Evolutionary conservation across 1,140 invertebrate genomes (phyloP).

Genomic region (Eumeta japonica): DNA sequence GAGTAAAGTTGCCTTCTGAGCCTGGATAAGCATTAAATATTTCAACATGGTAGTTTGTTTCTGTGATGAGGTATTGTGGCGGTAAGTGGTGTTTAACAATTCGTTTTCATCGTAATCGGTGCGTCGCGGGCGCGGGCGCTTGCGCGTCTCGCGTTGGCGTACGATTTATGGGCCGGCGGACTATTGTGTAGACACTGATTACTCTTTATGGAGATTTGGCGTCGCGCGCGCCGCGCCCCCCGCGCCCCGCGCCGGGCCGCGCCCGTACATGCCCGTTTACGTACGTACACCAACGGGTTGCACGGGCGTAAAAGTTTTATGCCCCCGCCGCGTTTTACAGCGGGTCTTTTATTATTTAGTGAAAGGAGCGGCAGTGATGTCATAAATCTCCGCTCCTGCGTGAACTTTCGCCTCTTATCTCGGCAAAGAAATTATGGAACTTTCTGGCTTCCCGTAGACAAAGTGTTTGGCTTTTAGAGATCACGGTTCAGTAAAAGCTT

Average conservation of each 20-base stretch:
- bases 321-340: constrained; percentile 50
- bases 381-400: constrained; percentile 55
- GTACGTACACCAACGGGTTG: constrained; percentile 44
- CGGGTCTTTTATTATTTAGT: constrained; percentile 55
- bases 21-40: too few relatives aligned
- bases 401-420: constrained; percentile 57
- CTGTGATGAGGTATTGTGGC: too few relatives aligned
- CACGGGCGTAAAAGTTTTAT: constrained; percentile 55
- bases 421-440: constrained; percentile 55
- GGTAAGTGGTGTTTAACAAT: too few relatives aligned
- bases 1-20: too few relatives aligned
- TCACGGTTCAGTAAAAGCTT: constrained; percentile 40
- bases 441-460: constrained; percentile 52
- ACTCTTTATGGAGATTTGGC: constrained; percentile 49
- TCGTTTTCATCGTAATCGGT: too few relatives aligned
- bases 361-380: constrained; percentile 54
- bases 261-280: constrained; percentile 36
- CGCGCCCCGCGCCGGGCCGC: too few relatives aligned
- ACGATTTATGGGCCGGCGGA: constrained; percentile 38
- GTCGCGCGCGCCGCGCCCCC: constrained; percentile 24
- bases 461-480: constrained; percentile 50
- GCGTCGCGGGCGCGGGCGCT: too few relatives aligned
- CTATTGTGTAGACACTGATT: constrained; percentile 46
- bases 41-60: too few relatives aligned
- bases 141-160: constrained; percentile 18